Percentiles rank a stretch among this genome's conserved stretches.
phyloP scores from a whole-genome alignment of 2,888 invertebrate species.

The Reticulitermes lucifugus region DNA sequence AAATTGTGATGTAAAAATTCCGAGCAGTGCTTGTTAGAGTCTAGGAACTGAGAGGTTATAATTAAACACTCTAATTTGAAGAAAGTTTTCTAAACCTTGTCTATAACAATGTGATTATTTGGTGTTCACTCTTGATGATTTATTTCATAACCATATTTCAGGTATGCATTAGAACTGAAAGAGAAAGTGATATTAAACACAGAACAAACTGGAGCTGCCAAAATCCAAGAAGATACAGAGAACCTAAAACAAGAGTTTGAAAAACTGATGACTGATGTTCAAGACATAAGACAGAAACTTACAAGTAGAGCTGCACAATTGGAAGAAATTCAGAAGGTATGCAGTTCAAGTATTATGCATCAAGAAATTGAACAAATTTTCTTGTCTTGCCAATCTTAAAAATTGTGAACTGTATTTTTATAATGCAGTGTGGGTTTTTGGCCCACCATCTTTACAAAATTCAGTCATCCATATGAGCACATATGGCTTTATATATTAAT shows the following conservation, averaged over 20 bases:
- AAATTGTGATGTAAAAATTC: no score
- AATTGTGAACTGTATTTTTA: background rate
- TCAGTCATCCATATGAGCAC: no score
- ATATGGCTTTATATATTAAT: no score
- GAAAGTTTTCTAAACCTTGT: no score
- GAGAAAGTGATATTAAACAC: constrained; percentile 95
- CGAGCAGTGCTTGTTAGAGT: no score
- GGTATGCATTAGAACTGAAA: constrained; percentile 87
- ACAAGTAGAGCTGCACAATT: constrained; percentile 81
- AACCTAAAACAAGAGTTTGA: constrained; percentile 91
- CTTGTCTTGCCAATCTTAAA: background rate
- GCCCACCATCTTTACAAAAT: no score
- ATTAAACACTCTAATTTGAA: no score
- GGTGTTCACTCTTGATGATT: no score
- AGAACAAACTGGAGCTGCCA: constrained; percentile 86
- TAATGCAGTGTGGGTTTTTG: background rate
- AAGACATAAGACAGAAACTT: constrained; percentile 81
- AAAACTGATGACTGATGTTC: constrained; percentile 83
- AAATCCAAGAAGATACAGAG: constrained; percentile 93
- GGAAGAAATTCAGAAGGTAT: constrained; percentile 70
- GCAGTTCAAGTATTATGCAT: background rate
- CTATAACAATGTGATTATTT: no score
- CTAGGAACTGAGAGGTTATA: no score
- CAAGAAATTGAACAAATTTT: no score
- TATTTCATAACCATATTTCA: constrained; percentile 25